phyloP scores from a whole-genome alignment of 2,797 vertebrate species.

The Macrochelys suwanniensis region DNA sequence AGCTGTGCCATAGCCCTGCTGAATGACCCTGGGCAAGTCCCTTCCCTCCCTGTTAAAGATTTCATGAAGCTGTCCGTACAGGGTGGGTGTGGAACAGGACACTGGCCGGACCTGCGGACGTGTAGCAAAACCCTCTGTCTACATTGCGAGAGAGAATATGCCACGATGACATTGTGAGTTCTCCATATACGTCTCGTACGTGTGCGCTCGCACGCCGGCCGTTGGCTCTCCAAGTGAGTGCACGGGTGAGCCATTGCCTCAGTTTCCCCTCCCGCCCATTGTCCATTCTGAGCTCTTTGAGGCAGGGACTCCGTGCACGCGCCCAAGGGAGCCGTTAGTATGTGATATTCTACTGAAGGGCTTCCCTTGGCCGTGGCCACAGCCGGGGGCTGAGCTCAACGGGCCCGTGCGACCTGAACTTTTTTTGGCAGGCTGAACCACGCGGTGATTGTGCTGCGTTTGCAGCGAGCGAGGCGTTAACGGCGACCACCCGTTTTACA shows the following conservation, averaged over 20 bases:
- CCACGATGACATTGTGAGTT: too few relatives aligned
- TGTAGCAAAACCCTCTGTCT: too few relatives aligned
- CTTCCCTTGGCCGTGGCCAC: accelerated
- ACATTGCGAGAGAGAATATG: too few relatives aligned
- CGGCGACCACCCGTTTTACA: background rate
- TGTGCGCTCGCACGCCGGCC: background rate
- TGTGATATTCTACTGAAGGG: background rate
- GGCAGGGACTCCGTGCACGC: background rate
- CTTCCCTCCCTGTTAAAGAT: too few relatives aligned
- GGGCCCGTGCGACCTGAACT: accelerated
- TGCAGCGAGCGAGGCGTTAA: background rate
- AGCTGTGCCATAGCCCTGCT: too few relatives aligned
- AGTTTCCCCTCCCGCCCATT: background rate
- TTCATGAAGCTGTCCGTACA: too few relatives aligned
- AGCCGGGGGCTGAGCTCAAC: accelerated
- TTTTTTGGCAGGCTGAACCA: background rate
- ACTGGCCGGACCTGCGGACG: too few relatives aligned
- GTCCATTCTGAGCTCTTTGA: background rate
- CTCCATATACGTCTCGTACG: background rate
- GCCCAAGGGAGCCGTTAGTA: background rate
- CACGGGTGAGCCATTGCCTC: background rate
- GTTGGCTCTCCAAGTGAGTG: background rate
- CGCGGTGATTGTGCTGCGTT: too few relatives aligned
- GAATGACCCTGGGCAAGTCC: too few relatives aligned
- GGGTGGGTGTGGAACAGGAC: too few relatives aligned